These are phyloP conservation scores for Aspiorhynchus laticeps DNA, from an alignment of 2,113 vertebrate species.

Conservation along the genomic window DNA sequence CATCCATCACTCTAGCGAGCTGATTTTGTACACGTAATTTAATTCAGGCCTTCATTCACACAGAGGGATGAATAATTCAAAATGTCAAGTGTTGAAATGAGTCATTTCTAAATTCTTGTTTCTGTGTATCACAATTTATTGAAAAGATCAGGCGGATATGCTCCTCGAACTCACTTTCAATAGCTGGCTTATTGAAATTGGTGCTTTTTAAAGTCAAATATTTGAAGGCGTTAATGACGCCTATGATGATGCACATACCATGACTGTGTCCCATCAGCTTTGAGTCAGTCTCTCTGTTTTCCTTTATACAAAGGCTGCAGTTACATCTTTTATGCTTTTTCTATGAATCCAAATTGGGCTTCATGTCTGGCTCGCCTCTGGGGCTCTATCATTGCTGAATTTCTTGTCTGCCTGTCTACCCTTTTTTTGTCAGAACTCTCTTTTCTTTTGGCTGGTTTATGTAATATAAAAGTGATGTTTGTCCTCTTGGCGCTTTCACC, in stretches of 20 bases:
- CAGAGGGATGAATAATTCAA: conserved; percentile 49
- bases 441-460: neutral
- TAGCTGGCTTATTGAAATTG: neutral
- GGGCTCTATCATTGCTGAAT: neutral
- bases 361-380: neutral
- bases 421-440: conserved; percentile 3
- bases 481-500: neutral
- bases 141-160: conserved; percentile 18
- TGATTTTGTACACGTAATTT: conserved; percentile 48
- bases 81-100: conserved; percentile 47
- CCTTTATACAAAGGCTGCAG: neutral
- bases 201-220: conserved; percentile 9
- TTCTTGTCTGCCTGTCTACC: conserved; percentile 14
- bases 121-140: conserved; percentile 39
- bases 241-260: neutral
- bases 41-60: conserved; percentile 41
- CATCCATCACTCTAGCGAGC: conserved; percentile 20
- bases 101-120: conserved; percentile 42
- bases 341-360: neutral
- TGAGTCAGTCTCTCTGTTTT: conserved; percentile 9
- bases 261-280: conserved; percentile 10
- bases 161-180: neutral
- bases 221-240: neutral
- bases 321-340: conserved; percentile 1
- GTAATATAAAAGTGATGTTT: conserved; percentile 18